phyloP scores from a whole-genome alignment of 2,888 invertebrate species.

The Caenorhabditis sp. region DNA sequence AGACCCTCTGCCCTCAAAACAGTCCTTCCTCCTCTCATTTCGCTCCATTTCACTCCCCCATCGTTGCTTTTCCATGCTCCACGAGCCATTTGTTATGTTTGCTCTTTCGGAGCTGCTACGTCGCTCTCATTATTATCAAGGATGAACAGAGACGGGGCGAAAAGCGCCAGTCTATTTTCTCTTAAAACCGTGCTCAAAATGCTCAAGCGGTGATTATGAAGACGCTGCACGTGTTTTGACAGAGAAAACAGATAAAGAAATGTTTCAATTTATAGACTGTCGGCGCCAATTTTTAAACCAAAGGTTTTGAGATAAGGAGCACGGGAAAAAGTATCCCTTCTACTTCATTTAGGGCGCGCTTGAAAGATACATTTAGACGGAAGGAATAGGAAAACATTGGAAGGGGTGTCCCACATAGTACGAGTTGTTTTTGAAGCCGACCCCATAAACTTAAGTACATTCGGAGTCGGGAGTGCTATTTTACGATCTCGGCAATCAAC shows the following conservation, averaged over 20 bases:
- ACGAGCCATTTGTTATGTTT: slow-evolving; percentile 45
- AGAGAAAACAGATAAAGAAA: not conserved
- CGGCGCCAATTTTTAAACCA: not conserved
- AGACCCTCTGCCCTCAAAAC: slow-evolving; percentile 15
- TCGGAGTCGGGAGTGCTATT: slow-evolving; percentile 14
- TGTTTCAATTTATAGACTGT: not conserved
- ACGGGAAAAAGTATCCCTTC: not conserved
- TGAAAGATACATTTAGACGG: not conserved
- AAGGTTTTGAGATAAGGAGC: not conserved
- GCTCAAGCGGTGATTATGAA: slow-evolving; percentile 26
- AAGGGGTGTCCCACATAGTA: slow-evolving; percentile 28
- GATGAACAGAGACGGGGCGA: slow-evolving; percentile 33
- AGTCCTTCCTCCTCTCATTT: slow-evolving; percentile 11
- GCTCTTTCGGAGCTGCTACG: slow-evolving; percentile 29
- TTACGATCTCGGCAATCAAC: slow-evolving; percentile 47
- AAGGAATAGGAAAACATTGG: not conserved
- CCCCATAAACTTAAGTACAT: slow-evolving; percentile 34
- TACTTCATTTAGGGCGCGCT: no score
- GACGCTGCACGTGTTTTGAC: slow-evolving; percentile 9
- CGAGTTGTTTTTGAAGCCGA: slow-evolving; percentile 32
- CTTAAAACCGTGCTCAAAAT: slow-evolving; percentile 13
- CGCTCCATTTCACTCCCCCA: not conserved
- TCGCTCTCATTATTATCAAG: slow-evolving; percentile 33
- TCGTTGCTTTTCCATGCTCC: slow-evolving; percentile 25
- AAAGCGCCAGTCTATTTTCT: slow-evolving; percentile 28